These are phyloP conservation scores for Nephrotoma guestfalica DNA, from an alignment of 2,888 invertebrate species.

Conservation along the genomic window DNA sequence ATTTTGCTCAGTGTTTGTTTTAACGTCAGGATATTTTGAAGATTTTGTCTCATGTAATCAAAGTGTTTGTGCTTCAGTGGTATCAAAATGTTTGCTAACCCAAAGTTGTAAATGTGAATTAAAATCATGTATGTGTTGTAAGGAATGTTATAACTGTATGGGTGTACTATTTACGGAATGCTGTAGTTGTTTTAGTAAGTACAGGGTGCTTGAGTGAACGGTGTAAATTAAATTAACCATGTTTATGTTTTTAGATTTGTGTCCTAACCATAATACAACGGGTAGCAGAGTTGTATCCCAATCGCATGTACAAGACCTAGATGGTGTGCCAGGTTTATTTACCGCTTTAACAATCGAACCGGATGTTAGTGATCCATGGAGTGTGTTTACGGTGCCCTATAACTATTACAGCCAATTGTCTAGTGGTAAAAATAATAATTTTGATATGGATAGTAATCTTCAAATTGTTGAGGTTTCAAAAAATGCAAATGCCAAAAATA, in stretches of 20 bases:
- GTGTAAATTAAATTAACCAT: not conserved
- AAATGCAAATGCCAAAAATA: slow-evolving; percentile 33
- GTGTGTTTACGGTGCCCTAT: slow-evolving; percentile 66
- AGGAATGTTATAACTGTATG: slow-evolving; percentile 82
- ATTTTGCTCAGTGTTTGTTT: not conserved
- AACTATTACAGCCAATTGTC: slow-evolving; percentile 54
- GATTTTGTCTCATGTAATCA: slow-evolving; percentile 58
- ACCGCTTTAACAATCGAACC: slow-evolving; percentile 65
- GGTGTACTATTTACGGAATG: slow-evolving; percentile 83
- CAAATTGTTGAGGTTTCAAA: slow-evolving; percentile 42
- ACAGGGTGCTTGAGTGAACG: not conserved
- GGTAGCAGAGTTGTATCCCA: slow-evolving; percentile 57
- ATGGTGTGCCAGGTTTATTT: slow-evolving; percentile 72
- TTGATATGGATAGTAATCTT: slow-evolving; percentile 47
- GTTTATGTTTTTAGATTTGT: slow-evolving; percentile 52
- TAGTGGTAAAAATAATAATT: slow-evolving; percentile 38
- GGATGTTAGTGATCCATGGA: slow-evolving; percentile 63
- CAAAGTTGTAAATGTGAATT: slow-evolving; percentile 93
- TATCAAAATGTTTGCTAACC: slow-evolving; percentile 92
- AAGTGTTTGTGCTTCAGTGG: slow-evolving; percentile 87
- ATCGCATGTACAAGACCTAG: slow-evolving; percentile 75
- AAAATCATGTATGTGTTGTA: slow-evolving; percentile 82
- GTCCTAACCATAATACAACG: slow-evolving; percentile 70
- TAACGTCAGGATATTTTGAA: not conserved
- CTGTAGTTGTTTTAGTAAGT: slow-evolving; percentile 93